Evolutionary conservation across 2,113 vertebrate genomes (phyloP).

Genomic region (Colius striatus): DNA sequence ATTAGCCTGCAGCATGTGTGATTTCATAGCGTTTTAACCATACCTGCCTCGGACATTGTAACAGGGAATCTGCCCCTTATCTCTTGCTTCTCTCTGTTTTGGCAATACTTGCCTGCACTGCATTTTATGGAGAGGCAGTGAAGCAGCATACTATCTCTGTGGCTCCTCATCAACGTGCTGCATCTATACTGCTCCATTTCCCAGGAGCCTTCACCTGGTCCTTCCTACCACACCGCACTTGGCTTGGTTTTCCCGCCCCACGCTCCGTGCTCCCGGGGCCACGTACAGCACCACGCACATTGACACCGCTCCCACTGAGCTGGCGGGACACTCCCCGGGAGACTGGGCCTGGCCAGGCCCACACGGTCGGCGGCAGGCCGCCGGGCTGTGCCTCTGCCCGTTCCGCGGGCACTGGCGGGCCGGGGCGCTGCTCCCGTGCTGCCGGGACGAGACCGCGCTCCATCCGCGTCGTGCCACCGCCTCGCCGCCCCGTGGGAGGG

Average conservation of each 20-base stretch:
- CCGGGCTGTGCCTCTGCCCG: not conserved
- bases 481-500: not conserved
- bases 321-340: accelerated
- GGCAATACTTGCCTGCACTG: accelerated
- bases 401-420: not conserved
- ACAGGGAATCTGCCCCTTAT: not conserved
- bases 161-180: accelerated
- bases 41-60: not conserved
- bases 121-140: no score
- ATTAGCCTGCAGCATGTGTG: not conserved
- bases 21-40: not conserved
- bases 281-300: accelerated
- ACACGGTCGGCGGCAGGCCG: accelerated
- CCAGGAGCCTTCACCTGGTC: accelerated
- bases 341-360: no score
- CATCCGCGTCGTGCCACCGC: not conserved
- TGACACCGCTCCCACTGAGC: accelerated
- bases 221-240: accelerated
- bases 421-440: accelerated
- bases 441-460: not conserved
- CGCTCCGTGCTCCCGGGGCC: accelerated
- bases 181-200: accelerated
- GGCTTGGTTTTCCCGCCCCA: accelerated
- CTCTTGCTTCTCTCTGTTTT: not conserved
- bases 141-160: accelerated